Conservation (phyloP, 2,797 vertebrate genomes). For the Hafferia zeledoni region DNA sequence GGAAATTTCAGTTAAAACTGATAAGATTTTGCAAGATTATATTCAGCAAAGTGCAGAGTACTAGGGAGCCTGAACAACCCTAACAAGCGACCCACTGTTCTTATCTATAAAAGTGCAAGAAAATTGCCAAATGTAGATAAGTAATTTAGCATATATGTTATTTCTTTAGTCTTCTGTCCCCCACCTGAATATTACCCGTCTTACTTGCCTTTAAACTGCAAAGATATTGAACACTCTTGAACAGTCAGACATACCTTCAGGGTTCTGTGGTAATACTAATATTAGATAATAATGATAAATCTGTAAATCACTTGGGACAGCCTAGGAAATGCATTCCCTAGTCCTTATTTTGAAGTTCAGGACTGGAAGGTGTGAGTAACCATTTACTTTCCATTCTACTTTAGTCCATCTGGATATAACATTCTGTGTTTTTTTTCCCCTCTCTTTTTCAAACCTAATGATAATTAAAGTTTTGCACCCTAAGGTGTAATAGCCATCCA, state of each 20-base stretch:
- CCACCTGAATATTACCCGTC: not conserved
- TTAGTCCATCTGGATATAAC: not conserved
- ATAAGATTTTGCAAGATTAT: not conserved
- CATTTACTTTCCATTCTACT: not conserved
- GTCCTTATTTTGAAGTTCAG: not conserved
- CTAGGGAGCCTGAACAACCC: not conserved
- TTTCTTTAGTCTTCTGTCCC: not conserved
- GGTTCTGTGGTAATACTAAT: not conserved
- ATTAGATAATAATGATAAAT: not conserved
- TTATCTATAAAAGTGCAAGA: not conserved
- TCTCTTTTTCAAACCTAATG: not conserved
- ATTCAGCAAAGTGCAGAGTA: not conserved
- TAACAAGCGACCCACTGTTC: not conserved
- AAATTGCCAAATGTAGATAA: not conserved
- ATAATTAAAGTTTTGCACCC: constrained; percentile 15
- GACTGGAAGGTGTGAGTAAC: not conserved
- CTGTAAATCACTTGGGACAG: not conserved
- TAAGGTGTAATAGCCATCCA: not conserved
- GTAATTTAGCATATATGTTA: not conserved
- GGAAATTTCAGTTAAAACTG: not conserved
- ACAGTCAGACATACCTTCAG: not conserved
- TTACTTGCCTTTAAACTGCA: not conserved
- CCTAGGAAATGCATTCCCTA: not conserved
- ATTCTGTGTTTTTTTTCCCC: not conserved
- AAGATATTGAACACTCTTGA: not conserved